Conservation (phyloP, 2,797 vertebrate species). For the Micropoecilia bifurca region DNA sequence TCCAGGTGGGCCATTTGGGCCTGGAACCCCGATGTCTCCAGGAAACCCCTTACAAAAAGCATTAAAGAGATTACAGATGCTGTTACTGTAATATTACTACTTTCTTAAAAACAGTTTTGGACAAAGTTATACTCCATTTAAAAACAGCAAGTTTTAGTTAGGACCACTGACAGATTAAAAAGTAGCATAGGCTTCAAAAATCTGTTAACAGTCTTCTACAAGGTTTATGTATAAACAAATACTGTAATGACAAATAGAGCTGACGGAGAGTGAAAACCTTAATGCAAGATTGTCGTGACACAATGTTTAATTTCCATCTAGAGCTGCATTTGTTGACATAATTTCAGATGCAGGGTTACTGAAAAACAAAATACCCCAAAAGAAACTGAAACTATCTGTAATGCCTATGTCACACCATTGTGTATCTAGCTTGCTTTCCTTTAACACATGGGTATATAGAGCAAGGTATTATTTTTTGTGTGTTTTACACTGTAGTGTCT, state of each 20-base stretch:
- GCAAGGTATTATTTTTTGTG: too few relatives aligned
- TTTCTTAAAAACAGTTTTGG: background rate
- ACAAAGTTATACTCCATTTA: background rate
- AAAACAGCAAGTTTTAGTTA: background rate
- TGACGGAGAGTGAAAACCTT: background rate
- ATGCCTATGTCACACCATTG: background rate
- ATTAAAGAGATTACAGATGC: conserved; percentile 16
- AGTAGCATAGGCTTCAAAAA: background rate
- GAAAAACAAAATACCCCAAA: background rate
- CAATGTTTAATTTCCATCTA: background rate
- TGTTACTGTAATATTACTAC: background rate
- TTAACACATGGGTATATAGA: too few relatives aligned
- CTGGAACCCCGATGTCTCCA: conserved; percentile 95
- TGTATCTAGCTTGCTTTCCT: too few relatives aligned
- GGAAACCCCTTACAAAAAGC: conserved; percentile 90
- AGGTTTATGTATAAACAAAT: background rate
- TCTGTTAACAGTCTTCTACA: background rate
- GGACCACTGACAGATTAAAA: background rate
- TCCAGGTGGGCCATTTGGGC: conserved; percentile 93
- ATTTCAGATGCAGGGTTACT: background rate
- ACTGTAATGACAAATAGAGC: background rate
- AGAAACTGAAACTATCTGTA: background rate
- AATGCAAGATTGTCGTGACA: background rate
- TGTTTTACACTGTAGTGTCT: too few relatives aligned
- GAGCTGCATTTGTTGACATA: background rate